A percentile compares a stretch with the other conserved stretches of the same genome.
phyloP scores from a whole-genome alignment of 2,797 vertebrate species.

The Phrynocephalus guinanensis region DNA sequence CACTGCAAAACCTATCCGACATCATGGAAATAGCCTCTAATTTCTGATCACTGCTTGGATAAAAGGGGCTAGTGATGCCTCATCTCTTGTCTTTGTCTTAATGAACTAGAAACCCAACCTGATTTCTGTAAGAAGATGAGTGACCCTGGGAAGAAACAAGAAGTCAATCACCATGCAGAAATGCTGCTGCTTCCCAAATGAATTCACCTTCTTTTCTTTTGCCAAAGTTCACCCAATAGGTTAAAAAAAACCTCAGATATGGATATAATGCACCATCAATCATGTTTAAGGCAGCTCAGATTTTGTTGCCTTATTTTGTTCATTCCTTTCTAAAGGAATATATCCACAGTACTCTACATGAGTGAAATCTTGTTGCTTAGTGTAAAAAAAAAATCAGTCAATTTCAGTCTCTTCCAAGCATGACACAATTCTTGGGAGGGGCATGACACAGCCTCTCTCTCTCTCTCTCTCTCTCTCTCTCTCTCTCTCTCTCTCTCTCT shows the following conservation, averaged over 20 bases:
- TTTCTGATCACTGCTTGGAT: too few species aligned
- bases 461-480: too few species aligned
- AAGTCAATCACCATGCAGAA: background rate
- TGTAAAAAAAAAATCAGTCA: too few species aligned
- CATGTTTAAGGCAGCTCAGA: background rate
- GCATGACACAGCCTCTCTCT: too few species aligned
- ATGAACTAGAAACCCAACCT: background rate
- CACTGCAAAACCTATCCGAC: too few species aligned
- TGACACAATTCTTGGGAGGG: too few species aligned
- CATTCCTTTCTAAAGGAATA: background rate
- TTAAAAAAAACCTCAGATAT: background rate
- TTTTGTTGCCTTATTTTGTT: background rate
- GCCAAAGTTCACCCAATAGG: background rate
- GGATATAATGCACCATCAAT: background rate
- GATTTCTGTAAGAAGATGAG: background rate
- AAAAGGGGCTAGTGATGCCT: background rate
- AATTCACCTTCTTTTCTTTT: background rate
- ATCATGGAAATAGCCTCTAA: too few species aligned
- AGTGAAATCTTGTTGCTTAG: too few species aligned
- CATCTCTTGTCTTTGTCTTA: background rate
- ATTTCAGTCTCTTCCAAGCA: too few species aligned
- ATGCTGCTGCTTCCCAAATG: background rate
- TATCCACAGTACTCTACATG: background rate
- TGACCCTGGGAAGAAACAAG: background rate
- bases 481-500: too few species aligned